Evolutionary conservation across 1,140 invertebrate species (phyloP), one percentile per base, ranked within the genome.

Genomic region (Danaus plexippus): DNA sequence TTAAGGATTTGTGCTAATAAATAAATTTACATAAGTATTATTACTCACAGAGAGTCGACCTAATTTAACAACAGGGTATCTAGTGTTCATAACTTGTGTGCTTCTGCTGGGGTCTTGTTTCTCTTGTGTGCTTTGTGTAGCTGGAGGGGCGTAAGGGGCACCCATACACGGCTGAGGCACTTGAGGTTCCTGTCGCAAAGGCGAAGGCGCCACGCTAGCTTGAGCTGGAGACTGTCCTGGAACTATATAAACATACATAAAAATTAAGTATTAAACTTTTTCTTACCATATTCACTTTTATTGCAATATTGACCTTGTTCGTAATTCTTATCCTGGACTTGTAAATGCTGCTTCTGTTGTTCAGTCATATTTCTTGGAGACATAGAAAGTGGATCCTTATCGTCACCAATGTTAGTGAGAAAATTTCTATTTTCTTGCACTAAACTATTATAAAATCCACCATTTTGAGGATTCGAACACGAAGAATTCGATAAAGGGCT

Each of bases 191-290:
- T 85, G 82, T 22, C 79, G 77, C 54, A 87, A 64, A 12, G 84
- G 87, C 42, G 85, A 88, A 42, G 89, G 88, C 46, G 89, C 89
- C 45, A 88, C 87, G 59, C 87, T 88, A 1, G 87, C 89, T 78
- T 90, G 89, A 15, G 88, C 88, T 47, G 89, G 89, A 18, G 89
- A 90, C 52, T 89, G 88, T 9, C 88, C 88, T 71, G 77, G 79
- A 70, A 81, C 62, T 47, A 83, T 80, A 72, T 82, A 82, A 43
- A 80, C 80, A 69, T 71, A 79, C 81, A 67, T 43, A 73, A 70
- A 64, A 22, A 49, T 9, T 47, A n/a, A 43, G 32, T 9, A 50
- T 43, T 47, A 10, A n/a, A 47, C 8, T 40, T 11, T 47, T 46
- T 32, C 3, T 3, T 47, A 9, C 11, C 32, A 9, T 53, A 10